phyloP scores from a whole-genome alignment of 2,888 invertebrate genomes.

The Sipunculus nudus region DNA sequence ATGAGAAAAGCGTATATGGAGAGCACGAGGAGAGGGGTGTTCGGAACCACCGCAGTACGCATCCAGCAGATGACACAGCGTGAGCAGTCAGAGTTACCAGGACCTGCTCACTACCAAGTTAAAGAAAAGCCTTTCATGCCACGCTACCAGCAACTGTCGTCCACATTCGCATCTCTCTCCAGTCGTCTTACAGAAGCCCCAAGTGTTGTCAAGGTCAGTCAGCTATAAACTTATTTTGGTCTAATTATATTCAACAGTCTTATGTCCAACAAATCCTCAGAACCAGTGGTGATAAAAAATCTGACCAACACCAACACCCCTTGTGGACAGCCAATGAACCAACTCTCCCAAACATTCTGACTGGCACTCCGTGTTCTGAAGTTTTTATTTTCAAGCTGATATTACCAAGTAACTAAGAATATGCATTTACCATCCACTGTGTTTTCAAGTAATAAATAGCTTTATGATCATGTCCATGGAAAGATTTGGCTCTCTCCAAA shows the following conservation, averaged over 20 bases:
- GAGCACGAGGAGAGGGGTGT: constrained; percentile 63
- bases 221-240: neutral
- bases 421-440: no score
- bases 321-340: no score
- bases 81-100: constrained; percentile 51
- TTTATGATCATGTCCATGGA: no score
- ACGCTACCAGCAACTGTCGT: constrained; percentile 54
- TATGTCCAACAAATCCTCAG: no score
- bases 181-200: constrained; percentile 47
- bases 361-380: no score
- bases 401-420: no score
- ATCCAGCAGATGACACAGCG: constrained; percentile 51
- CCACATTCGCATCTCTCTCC: constrained; percentile 63
- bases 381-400: no score
- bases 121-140: constrained; percentile 54
- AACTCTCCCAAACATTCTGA: no score
- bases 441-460: no score
- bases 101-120: constrained; percentile 62
- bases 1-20: constrained; percentile 64
- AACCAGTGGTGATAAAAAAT: no score
- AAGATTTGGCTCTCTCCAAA: no score
- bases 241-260: neutral
- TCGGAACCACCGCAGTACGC: constrained; percentile 62
- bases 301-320: no score
- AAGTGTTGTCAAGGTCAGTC: constrained; percentile 33